Base-by-base conservation (phyloP, 2,797 vertebrate genomes). In the Mallotus villosus region DNA sequence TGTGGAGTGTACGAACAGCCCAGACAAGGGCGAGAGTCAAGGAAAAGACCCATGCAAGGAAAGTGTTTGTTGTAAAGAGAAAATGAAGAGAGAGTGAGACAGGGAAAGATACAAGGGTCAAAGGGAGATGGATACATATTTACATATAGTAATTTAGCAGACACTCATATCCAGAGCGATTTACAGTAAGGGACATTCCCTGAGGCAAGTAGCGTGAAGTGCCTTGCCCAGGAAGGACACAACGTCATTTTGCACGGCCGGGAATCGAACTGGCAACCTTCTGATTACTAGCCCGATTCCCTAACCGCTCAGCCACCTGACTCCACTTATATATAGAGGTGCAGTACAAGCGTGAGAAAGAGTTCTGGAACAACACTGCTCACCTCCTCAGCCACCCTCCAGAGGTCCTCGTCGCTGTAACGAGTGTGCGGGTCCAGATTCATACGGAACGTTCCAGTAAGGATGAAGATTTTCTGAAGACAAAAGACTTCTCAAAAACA, bases 401-500 rank as follows among this genome's bases (percentile, higher is more conserved):
- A 98, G 84, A 99, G 92, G 87, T 99, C 97, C 80, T 95, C 94
- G 63, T 99, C 97, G 17, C 86, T 95, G 92, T 97, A 93, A 51
- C 95, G 93, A 57, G 89, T 94, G 41, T 96, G 92, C 7, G 98
- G 98, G 88, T 99, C 98, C 91, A 99, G 86, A 84, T 99, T 99
- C 95, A 96, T 97, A 73, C 97, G 94, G 87, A 99, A 97, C 0
- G 95, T 96, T 75, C 97, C 98, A 64, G 96, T 96, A 84, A 99
- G 94, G 85, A 99, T 97, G 75, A 99, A 99, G 49, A 98, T 94
- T 95, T 93, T 98, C 98, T 99, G 83, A 64, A 11, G 19, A 12
- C 17, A 34, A 34, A 73, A 19, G 27, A 61, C 51, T 6, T 65
- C 22, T 53, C 24, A 5, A 14, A 12, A 58, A 61, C 2, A n/a